Conservation (phyloP, 2,888 invertebrate genomes). For the Tyria jacobaeae region DNA sequence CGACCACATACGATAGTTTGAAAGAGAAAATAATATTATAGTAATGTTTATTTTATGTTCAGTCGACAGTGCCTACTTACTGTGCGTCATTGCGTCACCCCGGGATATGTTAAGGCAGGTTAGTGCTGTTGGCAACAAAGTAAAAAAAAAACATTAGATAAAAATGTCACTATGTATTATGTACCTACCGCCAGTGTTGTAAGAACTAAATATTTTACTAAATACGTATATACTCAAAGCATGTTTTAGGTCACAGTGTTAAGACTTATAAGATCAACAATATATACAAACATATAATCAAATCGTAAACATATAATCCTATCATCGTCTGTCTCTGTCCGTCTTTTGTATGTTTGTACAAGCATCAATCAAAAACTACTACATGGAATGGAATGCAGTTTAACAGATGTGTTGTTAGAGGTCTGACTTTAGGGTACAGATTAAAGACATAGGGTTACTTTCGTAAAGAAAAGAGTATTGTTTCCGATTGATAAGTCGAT, state of each 20-base stretch:
- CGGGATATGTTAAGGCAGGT: conserved; percentile 39
- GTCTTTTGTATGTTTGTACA: too few relatives aligned
- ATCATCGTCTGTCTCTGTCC: too few relatives aligned
- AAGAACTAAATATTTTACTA: background rate
- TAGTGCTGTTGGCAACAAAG: conserved; percentile 30
- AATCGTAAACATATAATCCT: too few relatives aligned
- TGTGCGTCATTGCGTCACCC: conserved; percentile 11
- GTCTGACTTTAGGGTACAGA: too few relatives aligned
- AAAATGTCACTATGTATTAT: background rate
- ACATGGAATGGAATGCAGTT: too few relatives aligned
- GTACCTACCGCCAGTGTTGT: background rate
- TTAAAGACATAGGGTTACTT: too few relatives aligned
- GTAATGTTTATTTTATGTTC: conserved; percentile 14
- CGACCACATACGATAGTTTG: conserved; percentile 52
- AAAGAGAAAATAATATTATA: conserved; percentile 32
- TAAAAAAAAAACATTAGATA: background rate
- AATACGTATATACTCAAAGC: too few relatives aligned
- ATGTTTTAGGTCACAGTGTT: too few relatives aligned
- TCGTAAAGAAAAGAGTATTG: too few relatives aligned
- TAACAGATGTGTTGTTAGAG: too few relatives aligned
- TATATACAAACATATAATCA: background rate
- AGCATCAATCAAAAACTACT: too few relatives aligned
- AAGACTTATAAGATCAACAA: background rate
- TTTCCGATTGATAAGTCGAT: background rate
- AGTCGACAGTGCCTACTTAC: conserved; percentile 15